These are phyloP conservation scores for Pantherophis alleghaniensis DNA, from an alignment of 2,797 vertebrate species.

Conservation along the genomic window DNA sequence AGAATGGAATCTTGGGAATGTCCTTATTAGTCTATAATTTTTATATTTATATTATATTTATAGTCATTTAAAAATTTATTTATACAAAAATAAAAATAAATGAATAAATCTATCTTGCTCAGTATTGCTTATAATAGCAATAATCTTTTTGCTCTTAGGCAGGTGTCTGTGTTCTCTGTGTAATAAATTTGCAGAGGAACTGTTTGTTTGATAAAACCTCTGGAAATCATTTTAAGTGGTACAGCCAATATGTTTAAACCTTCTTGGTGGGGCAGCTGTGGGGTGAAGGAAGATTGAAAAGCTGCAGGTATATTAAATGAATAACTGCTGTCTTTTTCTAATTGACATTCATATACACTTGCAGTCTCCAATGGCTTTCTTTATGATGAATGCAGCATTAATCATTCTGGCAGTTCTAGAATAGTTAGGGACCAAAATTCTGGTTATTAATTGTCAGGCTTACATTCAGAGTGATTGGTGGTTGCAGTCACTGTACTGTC, in stretches of 20 bases:
- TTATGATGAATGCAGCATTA: conserved; percentile 11
- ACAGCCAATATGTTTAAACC: background rate
- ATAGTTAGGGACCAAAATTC: background rate
- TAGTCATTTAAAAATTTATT: background rate
- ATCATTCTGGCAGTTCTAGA: conserved; percentile 18
- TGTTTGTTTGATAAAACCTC: background rate
- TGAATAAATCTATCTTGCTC: background rate
- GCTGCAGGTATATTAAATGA: conserved; percentile 12
- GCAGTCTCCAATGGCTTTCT: conserved; percentile 9
- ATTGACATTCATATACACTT: conserved; percentile 13
- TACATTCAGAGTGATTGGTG: conserved; percentile 11
- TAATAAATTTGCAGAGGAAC: background rate
- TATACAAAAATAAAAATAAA: background rate
- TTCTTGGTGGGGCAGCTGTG: background rate
- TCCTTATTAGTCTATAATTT: background rate
- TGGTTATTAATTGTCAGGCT: conserved; percentile 34
- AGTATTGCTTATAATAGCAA: background rate
- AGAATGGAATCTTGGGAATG: background rate
- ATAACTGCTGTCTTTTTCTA: conserved; percentile 17
- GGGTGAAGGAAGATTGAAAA: background rate
- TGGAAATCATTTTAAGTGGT: background rate
- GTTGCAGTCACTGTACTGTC: background rate
- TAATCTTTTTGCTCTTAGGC: background rate
- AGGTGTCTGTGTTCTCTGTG: background rate
- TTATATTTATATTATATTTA: background rate